Evolutionary conservation across 2,888 invertebrate genomes (phyloP), one percentile per base, ranked within the genome.

Genomic region (Chrysina gloriosa): DNA sequence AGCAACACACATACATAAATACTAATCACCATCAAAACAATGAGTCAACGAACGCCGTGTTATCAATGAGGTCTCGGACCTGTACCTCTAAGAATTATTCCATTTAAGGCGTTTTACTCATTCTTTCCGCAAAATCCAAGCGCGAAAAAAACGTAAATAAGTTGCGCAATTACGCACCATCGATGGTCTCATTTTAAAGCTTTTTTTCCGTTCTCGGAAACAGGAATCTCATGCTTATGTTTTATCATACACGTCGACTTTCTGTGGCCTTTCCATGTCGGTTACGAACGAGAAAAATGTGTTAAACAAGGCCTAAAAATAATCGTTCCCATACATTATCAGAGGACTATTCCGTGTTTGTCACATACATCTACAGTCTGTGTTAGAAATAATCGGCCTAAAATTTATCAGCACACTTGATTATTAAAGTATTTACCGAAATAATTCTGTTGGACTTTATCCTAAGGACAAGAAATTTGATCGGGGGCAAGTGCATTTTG

Each of bases 261-360:
- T 7, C 4, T 7, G 29, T 47, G 58, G 58, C 58, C 25, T 58
- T 58, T 27, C 58, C 58, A 36, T 58, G 36, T 16, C 16, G 36
- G 25, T 34, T 9, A 34, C 25, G 25, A 25, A 34, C 23, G 21
- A 56, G n/a, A n/a, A n/a, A n/a, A 56, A 34, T 7, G 14, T 14
- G 11, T 58, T 36, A 58, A 39, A 23, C 25, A 58, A 58, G 14
- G 9, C 36, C 58, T 36, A 58, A 58, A 58, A 58, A 58, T 58
- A 58, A 9, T 39, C 39, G 31, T 58, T 58, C 58, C 58, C 58
- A 58, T n/a, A n/a, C 58, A 39, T 58, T 58, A 23, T 58, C 58
- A 39, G 21, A 36, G 14, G 11, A 25, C 23, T 11, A 25, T 25
- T 48, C 25, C 25, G 25, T 23, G 11, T 25, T 25, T 21, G 11